A percentile compares a stretch with the other conserved stretches of the same genome.
Conservation (phyloP, 2,888 invertebrate species). For the Parapristionchus giblindavisi region DNA sequence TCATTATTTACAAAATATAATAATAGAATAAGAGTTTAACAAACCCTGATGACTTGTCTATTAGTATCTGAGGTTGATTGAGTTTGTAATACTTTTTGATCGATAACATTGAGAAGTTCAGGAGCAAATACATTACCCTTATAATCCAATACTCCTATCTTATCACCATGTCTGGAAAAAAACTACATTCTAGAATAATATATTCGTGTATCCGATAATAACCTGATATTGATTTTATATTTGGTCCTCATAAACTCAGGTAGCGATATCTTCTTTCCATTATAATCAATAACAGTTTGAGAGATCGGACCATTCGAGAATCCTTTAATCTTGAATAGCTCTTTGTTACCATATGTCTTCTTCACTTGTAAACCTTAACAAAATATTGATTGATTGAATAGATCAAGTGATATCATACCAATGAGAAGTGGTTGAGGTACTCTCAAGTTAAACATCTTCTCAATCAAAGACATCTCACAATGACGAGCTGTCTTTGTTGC, state of each 20-base stretch:
- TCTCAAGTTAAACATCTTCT: background rate
- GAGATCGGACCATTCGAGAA: background rate
- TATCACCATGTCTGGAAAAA: slow-evolving; percentile 9
- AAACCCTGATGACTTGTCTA: slow-evolving; percentile 14
- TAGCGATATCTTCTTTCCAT: background rate
- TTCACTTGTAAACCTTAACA: slow-evolving; percentile 11
- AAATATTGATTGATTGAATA: background rate
- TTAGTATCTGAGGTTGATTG: slow-evolving; percentile 1
- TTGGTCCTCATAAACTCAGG: background rate
- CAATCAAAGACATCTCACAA: background rate
- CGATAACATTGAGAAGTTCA: slow-evolving; percentile 13
- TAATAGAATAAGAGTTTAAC: background rate
- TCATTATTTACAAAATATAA: background rate
- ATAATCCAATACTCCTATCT: background rate
- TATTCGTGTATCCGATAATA: background rate
- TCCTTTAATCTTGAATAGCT: background rate
- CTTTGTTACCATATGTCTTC: slow-evolving; percentile 35
- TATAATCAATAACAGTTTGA: background rate
- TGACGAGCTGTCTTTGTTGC: background rate
- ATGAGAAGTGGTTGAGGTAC: background rate
- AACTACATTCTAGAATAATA: background rate
- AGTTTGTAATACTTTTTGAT: background rate
- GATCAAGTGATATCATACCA: background rate
- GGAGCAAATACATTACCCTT: slow-evolving; percentile 21
- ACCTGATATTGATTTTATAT: background rate